These are phyloP conservation scores for Rhinichthys klamathensis DNA, from an alignment of 2,113 vertebrate genomes.

Conservation along the genomic window DNA sequence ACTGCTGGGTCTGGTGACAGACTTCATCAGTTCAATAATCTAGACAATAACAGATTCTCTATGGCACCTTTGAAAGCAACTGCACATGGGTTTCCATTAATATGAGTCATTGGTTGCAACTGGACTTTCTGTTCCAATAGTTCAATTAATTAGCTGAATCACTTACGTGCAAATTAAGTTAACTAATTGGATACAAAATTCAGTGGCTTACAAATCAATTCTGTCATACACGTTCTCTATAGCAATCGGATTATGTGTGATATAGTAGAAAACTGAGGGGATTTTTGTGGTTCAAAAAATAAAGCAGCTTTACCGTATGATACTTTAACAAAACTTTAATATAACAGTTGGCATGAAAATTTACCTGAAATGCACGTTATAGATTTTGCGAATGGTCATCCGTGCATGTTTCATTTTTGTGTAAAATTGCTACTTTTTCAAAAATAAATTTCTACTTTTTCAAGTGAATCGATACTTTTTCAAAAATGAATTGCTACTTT, in stretches of 20 bases:
- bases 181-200: constrained; percentile 13
- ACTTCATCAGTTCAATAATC: neutral
- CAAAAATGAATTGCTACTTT: no score
- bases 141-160: constrained; percentile 13
- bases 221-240: neutral
- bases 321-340: no score
- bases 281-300: no score
- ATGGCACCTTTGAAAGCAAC: neutral
- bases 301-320: no score
- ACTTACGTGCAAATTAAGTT: neutral
- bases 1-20: neutral
- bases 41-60: constrained; percentile 4
- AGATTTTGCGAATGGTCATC: neutral
- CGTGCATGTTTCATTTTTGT: no score
- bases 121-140: constrained; percentile 14
- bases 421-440: no score
- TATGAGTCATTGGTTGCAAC: constrained; percentile 1
- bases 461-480: no score
- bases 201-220: neutral
- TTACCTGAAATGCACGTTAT: neutral
- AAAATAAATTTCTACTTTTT: no score
- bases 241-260: neutral
- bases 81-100: constrained; percentile 4
- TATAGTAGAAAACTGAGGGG: neutral
- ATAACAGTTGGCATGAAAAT: neutral